Conservation (phyloP, 2,113 vertebrate genomes). For the Oreochromis niloticus region DNA sequence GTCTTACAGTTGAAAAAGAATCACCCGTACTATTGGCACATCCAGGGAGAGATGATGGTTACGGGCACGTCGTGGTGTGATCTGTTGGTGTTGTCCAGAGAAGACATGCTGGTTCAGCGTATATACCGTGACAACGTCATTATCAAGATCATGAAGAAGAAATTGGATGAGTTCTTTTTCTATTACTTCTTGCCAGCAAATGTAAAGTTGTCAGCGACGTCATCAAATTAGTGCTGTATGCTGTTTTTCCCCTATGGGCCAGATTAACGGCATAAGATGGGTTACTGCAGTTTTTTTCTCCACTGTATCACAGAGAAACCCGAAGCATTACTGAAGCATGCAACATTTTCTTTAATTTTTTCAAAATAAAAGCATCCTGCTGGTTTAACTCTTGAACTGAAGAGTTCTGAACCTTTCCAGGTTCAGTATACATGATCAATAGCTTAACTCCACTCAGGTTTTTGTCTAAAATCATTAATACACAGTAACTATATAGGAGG, state of each 20-base stretch:
- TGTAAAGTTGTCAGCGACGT: not conserved
- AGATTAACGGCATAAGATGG: not conserved
- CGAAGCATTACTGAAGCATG: not conserved
- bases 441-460: not conserved
- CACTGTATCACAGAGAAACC: not conserved
- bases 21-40: slow-evolving; percentile 1
- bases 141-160: slow-evolving; percentile 11
- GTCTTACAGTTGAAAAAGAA: not conserved
- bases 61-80: slow-evolving; percentile 33
- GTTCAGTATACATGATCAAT: not conserved
- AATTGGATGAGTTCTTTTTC: slow-evolving; percentile 35
- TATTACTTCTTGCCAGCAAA: slow-evolving; percentile 12
- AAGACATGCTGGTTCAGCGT: slow-evolving; percentile 41
- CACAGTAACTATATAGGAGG: not conserved
- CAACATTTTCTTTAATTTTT: not conserved
- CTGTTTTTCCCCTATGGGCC: not conserved
- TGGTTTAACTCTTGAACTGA: not conserved
- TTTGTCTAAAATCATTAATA: not conserved
- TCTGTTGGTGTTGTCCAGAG: slow-evolving; percentile 18
- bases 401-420: not conserved
- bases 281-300: not conserved
- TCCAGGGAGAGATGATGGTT: slow-evolving; percentile 52
- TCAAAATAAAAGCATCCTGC: not conserved
- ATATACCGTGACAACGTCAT: not conserved
- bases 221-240: not conserved